Conservation (phyloP, 1,140 invertebrate genomes). For the Scaptomyza hsui region DNA sequence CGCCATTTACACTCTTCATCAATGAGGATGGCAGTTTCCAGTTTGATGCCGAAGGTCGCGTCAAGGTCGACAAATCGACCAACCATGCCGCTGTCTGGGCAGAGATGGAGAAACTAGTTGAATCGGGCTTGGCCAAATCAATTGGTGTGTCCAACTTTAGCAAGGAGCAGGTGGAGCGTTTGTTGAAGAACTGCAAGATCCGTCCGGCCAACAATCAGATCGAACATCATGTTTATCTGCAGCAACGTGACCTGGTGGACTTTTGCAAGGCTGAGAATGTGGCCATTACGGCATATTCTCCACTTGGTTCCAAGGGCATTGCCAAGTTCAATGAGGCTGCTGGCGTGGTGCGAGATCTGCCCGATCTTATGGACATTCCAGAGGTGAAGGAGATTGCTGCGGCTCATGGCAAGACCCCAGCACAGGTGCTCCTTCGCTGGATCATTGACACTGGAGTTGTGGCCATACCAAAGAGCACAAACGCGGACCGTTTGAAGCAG, state of each 20-base stretch:
- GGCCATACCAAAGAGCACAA: constrained; percentile 94
- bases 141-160: constrained; percentile 94
- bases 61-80: constrained; percentile 88
- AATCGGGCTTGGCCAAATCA: constrained; percentile 87
- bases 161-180: constrained; percentile 87
- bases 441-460: constrained; percentile 89
- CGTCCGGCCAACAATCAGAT: constrained; percentile 91
- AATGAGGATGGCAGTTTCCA: constrained; percentile 84
- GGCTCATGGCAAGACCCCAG: constrained; percentile 88
- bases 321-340: constrained; percentile 84
- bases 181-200: constrained; percentile 87
- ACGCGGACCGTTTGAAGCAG: constrained; percentile 88
- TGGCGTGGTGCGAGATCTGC: constrained; percentile 84
- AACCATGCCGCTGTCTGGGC: constrained; percentile 90
- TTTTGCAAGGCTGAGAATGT: constrained; percentile 90
- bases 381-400: constrained; percentile 88
- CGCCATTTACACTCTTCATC: constrained; percentile 87
- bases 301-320: constrained; percentile 90
- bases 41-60: constrained; percentile 86
- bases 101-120: constrained; percentile 90
- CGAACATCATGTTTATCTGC: constrained; percentile 92
- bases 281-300: constrained; percentile 92
- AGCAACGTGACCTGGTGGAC: constrained; percentile 90
- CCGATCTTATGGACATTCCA: constrained; percentile 89
- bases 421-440: constrained; percentile 92